Base-by-base conservation (phyloP, 35 echinoderm and acorn worm species). In the Lytechinus variegatus region DNA sequence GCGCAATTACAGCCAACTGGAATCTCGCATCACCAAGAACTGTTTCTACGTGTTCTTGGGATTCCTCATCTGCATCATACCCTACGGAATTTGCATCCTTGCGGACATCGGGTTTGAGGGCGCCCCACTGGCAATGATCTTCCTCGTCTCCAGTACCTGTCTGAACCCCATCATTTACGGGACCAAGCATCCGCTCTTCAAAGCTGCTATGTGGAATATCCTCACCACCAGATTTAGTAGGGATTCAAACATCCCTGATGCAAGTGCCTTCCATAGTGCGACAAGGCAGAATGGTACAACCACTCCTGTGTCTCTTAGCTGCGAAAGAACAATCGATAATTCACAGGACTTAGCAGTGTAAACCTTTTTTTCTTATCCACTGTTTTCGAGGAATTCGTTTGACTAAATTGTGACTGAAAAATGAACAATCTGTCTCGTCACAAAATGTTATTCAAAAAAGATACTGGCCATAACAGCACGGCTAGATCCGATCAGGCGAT, bases 21-120 rank as follows among this genome's bases (percentile, higher is more conserved):
- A 93, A 28, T 55, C 92, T 27, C 92, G 92, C 54, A 57, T 93
- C 92, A 93, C 92, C 92, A 93, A 93, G 92, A 93, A 93, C 92
- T 93, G 92, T 54, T 93, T 93, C 92, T 93, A 55, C 53, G 92
- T 93, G 52, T 33, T 93, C 13, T 54, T 93, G 13, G 92, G 92
- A 13, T 93, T 93, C 92, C 92, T 93, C 9, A 12, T 93, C 92
- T 93, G 92, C 92, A 57, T 93, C 92, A 93, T 93, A 53, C 92
- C 92, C 13, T 93, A 93, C 92, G 92, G 92, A 19, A 57, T 93
- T 19, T 93, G 1, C 92, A 93, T 93, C 92, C 55, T 93, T 11
- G 92, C 92, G 9, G 9, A 93, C 29, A 28, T 93, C n/a, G 92
- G 92, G 29, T 1, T 57, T 54, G 9, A 27, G 1, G 92, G 92